Evolutionary conservation across 2,113 vertebrate genomes (phyloP), one percentile per base, ranked within the genome.

Genomic region (Buteo buteo): DNA sequence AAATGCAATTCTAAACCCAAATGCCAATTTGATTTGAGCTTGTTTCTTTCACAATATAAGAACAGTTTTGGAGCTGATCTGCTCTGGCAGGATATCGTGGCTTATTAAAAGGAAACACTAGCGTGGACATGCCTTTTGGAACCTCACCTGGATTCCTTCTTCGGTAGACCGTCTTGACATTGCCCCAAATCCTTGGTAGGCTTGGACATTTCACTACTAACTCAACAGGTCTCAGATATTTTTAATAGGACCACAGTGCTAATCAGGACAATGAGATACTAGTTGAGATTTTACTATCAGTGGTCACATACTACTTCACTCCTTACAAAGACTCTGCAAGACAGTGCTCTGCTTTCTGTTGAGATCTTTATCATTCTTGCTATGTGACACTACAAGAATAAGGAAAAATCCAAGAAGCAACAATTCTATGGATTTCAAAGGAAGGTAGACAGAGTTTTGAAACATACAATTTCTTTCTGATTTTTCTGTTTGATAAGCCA

Each of bases 121-220:
- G 47, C 64, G 9, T 18, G 74, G 92, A 83, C 72, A 7, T 70
- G 65, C 55, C 61, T 95, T 94, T 91, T 88, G 94, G 86, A 82
- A 16, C 86, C 84, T 66, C 67, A 70, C 45, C 61, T 76, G 62
- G 81, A 79, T 93, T 92, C 69, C 76, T 83, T 59, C 66, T 66
- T 86, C 6, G 0, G 11, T 84, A 86, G 71, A 91, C 25, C 9
- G 0, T 61, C 72, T 90, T 86, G 72, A 82, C 65, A 57, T 22
- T 93, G 76, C 25, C 85, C 79, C 79, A 94, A 26, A 65, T 84
- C 77, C 65, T 93, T 93, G 82, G 85, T 64, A 92, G 93, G 59
- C 90, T 93, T 65, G 76, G 93, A 72, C 28, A 25, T 82, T 94
- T 86, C 57, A 24, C 50, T 86, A 4, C 67, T 64, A 55, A n/a